A percentile compares a stretch with the other conserved stretches of the same genome.
phyloP scores from a whole-genome alignment of 2,888 invertebrate genomes.

The Platycheirus albimanus region DNA sequence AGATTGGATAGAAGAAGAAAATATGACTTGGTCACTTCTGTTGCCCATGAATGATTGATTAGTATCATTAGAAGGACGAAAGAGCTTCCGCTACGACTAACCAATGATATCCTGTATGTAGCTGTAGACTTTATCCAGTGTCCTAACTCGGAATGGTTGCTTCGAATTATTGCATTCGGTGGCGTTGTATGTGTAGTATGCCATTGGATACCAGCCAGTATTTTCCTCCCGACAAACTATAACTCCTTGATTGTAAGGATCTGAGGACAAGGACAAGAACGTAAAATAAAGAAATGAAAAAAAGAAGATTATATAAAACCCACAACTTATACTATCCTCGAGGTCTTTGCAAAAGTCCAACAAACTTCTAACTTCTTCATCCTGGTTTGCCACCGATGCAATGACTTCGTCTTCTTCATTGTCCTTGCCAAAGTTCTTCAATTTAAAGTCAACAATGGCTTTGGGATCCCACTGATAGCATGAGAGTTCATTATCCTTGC shows the following conservation, averaged over 20 bases:
- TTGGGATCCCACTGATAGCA: slow-evolving; percentile 77
- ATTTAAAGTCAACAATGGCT: slow-evolving; percentile 56
- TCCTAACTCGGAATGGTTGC: slow-evolving; percentile 77
- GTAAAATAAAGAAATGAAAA: neutral
- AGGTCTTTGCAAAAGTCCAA: slow-evolving; percentile 61
- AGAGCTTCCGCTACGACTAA: slow-evolving; percentile 55
- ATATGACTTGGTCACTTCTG: slow-evolving; percentile 35
- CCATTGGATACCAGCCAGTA: slow-evolving; percentile 89
- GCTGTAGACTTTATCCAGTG: slow-evolving; percentile 77
- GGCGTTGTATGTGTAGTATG: slow-evolving; percentile 85
- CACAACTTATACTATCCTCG: slow-evolving; percentile 45
- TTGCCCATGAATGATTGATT: slow-evolving; percentile 53
- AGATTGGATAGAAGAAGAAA: neutral
- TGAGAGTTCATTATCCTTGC: slow-evolving; percentile 58
- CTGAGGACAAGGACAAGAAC: slow-evolving; percentile 72
- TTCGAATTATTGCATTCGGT: slow-evolving; percentile 82
- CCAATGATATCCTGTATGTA: slow-evolving; percentile 79
- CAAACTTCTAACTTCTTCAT: slow-evolving; percentile 47
- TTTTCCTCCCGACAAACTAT: slow-evolving; percentile 86
- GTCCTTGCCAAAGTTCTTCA: slow-evolving; percentile 54
- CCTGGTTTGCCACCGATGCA: neutral
- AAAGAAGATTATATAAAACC: slow-evolving; percentile 28
- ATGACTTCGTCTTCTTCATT: slow-evolving; percentile 29
- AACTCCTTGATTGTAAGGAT: slow-evolving; percentile 86
- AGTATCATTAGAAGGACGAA: slow-evolving; percentile 1